Evolutionary conservation across 1,140 invertebrate genomes (phyloP).

Genomic region (Prorops nasuta): DNA sequence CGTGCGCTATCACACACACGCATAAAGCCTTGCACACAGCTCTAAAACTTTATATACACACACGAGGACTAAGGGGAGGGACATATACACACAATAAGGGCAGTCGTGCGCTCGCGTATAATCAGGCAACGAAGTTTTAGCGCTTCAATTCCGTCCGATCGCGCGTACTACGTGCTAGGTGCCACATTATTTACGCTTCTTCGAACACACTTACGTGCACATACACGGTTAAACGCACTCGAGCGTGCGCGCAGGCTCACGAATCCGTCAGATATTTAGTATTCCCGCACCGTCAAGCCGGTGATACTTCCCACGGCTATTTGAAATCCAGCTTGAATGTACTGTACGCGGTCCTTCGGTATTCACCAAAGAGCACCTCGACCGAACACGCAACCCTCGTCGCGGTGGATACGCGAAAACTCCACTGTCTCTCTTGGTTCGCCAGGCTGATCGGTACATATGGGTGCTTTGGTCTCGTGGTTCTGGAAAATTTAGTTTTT

Average conservation of each 20-base stretch:
- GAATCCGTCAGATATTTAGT: constrained; percentile 40
- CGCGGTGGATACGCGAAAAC: constrained; percentile 29
- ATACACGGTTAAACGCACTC: too few species aligned
- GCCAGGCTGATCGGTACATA: too few species aligned
- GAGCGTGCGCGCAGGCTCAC: too few species aligned
- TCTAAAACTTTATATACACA: too few species aligned
- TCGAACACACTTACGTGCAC: neutral
- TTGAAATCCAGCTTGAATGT: constrained; percentile 40
- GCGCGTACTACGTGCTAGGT: constrained; percentile 5
- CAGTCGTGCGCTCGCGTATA: neutral
- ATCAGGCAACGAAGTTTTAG: constrained; percentile 18
- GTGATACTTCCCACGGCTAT: constrained; percentile 54
- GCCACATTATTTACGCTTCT: constrained; percentile 12
- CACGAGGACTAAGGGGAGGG: too few species aligned
- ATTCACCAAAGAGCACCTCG: constrained; percentile 28
- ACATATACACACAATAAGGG: too few species aligned
- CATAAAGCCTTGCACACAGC: neutral
- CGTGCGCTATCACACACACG: neutral
- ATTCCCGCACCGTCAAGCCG: constrained; percentile 39
- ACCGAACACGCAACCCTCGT: constrained; percentile 32
- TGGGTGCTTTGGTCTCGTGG: too few species aligned
- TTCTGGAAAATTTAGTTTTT: too few species aligned
- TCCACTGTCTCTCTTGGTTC: too few species aligned
- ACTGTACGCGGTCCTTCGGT: constrained; percentile 25
- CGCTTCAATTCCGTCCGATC: constrained; percentile 22